These are phyloP conservation scores for Catostomus latipinnis DNA, from an alignment of 2,797 vertebrate species.

Conservation along the genomic window DNA sequence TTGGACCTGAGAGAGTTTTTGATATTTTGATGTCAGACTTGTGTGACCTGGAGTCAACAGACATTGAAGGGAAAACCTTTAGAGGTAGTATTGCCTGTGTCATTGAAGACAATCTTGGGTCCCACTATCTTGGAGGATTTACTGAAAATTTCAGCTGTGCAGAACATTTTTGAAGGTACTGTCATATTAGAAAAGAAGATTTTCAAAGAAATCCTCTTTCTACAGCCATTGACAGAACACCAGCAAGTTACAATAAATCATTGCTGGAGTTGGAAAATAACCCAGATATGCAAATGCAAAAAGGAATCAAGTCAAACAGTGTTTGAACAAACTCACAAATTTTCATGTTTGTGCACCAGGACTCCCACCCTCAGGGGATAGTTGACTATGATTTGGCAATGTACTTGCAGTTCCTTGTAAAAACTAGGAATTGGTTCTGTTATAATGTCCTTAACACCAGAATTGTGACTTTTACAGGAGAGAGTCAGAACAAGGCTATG, in stretches of 20 bases:
- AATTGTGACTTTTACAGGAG: too few species aligned
- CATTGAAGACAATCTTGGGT: slow-evolving; percentile 50
- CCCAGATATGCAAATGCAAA: slow-evolving; percentile 1
- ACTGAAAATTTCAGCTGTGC: slow-evolving; percentile 40
- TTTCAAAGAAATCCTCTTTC: slow-evolving; percentile 31
- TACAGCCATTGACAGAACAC: slow-evolving; percentile 16
- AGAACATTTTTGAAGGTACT: background rate
- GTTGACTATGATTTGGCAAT: too few species aligned
- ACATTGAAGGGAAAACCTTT: slow-evolving; percentile 23
- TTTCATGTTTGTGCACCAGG: too few species aligned
- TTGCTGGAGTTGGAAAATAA: slow-evolving; percentile 27
- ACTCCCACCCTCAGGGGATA: too few species aligned
- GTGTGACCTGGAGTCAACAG: slow-evolving; percentile 35
- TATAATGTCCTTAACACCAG: background rate
- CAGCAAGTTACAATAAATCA: slow-evolving; percentile 28
- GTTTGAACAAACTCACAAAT: background rate
- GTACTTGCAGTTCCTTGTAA: background rate
- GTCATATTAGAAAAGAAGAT: slow-evolving; percentile 3
- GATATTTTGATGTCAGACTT: slow-evolving; percentile 36
- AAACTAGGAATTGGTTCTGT: background rate
- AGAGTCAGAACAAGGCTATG: too few species aligned
- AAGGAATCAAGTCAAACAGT: background rate
- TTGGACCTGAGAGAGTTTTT: slow-evolving; percentile 43
- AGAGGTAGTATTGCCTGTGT: slow-evolving; percentile 39
- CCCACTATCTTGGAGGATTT: slow-evolving; percentile 38